Base-by-base conservation (phyloP, 2,113 vertebrate species). In the Sorex fumeus region DNA sequence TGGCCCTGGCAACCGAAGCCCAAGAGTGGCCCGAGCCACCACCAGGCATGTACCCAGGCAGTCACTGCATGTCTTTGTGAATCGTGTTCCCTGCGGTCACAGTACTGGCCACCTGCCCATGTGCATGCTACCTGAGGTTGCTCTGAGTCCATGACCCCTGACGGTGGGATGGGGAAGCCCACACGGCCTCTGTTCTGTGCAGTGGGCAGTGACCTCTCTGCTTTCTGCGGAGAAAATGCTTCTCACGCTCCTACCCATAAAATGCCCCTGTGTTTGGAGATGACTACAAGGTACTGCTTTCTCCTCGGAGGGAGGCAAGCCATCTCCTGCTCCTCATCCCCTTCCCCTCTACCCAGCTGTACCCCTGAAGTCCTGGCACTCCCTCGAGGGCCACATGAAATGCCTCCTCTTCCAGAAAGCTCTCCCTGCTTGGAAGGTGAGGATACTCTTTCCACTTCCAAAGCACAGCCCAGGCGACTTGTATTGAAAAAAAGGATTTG, bases 391-490 rank as follows among this genome's bases (percentile, higher is more conserved):
- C 21, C 10, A 34, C 19, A 47, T 70, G 64, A 87, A 84, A 74
- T 27, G 69, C 47, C 27, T 7, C 78, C 32, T 67, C 45, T 23
- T 82, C 91, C 34, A 85, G 34, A n/a, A 94, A 88, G 78, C 27
- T 82, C 28, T 93, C 13, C 74, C 70, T 75, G 47, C 2, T 93
- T 60, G 53, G n/a, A 43, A 78, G 40, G 57, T 8, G 40, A 84
- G 30, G 25, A 27, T 50, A 25, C 8, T 45, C 27, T 67, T 78
- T 28, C 50, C 43, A 75, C 81, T 87, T 62, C 30, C 28, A 66
- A 0, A 62, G 21, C 8, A 8, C 13, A 43, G 60, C 32, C 32
- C 2, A 4, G 0, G 5, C 34, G 45, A 78, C 23, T 47, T 8
- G 12, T 19, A 70, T 75, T 53, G 53, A 15, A 53, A 53, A 53